A percentile compares a stretch with the other conserved stretches of the same genome.
phyloP scores from a whole-genome alignment of 2,113 vertebrate genomes.

The Chiloscyllium plagiosum region DNA sequence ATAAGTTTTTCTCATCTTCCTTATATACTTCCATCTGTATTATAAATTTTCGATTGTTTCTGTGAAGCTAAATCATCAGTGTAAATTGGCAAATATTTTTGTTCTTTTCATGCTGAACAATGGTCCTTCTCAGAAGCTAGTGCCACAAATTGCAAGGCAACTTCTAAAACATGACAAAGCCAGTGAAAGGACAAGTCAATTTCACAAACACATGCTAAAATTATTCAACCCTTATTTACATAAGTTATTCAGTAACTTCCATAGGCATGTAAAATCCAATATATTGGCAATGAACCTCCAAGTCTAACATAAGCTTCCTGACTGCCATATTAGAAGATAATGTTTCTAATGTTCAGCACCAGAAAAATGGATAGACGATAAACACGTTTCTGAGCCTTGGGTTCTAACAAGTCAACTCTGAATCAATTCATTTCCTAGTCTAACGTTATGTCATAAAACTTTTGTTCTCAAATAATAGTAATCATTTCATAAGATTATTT shows the following conservation, averaged over 20 bases:
- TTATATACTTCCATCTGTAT: no score
- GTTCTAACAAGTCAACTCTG: neutral
- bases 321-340: neutral
- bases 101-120: neutral
- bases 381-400: neutral
- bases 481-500: neutral
- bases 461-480: neutral
- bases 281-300: neutral
- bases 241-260: neutral
- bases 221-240: neutral
- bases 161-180: neutral
- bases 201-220: neutral
- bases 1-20: no score
- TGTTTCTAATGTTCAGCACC: neutral
- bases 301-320: neutral
- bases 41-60: no score
- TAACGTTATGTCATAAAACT: neutral
- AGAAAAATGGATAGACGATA: neutral
- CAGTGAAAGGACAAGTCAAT: no score
- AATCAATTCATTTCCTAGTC: neutral
- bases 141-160: neutral
- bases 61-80: neutral
- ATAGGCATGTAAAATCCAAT: neutral
- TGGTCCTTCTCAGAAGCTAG: neutral
- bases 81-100: neutral